Conservation (phyloP, 2,888 invertebrate genomes). For the Caenorhabditis sp. region DNA sequence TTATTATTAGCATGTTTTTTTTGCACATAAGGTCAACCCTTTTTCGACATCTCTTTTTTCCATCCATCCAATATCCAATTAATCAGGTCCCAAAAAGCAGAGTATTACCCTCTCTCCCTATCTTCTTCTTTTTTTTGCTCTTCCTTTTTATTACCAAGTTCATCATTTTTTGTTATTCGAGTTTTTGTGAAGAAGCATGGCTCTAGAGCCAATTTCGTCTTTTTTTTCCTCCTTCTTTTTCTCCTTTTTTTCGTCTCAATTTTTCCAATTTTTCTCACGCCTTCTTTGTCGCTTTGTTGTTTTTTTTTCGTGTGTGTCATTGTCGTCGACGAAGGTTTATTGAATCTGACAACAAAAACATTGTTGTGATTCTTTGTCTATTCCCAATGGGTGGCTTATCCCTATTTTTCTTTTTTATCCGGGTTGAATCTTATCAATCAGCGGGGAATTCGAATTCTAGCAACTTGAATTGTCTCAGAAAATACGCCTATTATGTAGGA, state of each 20-base stretch:
- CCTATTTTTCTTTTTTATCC: too few species aligned
- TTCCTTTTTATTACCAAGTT: not conserved
- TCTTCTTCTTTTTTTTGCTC: not conserved
- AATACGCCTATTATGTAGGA: too few species aligned
- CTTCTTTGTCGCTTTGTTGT: too few species aligned
- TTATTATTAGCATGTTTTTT: not conserved
- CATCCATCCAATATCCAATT: not conserved
- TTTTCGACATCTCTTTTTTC: not conserved
- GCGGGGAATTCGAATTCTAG: too few species aligned
- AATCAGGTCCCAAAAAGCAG: not conserved
- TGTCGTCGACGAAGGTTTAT: too few species aligned
- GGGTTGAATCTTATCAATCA: too few species aligned
- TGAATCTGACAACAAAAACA: too few species aligned
- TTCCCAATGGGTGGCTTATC: too few species aligned
- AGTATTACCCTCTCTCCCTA: not conserved
- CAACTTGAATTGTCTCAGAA: too few species aligned
- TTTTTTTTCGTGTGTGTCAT: too few species aligned
- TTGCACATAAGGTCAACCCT: not conserved
- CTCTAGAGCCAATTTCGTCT: not conserved
- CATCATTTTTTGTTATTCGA: not conserved
- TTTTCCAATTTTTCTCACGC: conserved; percentile 13
- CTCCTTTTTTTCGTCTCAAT: not conserved
- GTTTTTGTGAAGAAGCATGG: not conserved
- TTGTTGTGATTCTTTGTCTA: too few species aligned
- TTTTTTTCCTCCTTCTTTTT: conserved; percentile 5